Evolutionary conservation across 2,797 vertebrate genomes (phyloP).

Genomic region (Gallinago nigripennis): DNA sequence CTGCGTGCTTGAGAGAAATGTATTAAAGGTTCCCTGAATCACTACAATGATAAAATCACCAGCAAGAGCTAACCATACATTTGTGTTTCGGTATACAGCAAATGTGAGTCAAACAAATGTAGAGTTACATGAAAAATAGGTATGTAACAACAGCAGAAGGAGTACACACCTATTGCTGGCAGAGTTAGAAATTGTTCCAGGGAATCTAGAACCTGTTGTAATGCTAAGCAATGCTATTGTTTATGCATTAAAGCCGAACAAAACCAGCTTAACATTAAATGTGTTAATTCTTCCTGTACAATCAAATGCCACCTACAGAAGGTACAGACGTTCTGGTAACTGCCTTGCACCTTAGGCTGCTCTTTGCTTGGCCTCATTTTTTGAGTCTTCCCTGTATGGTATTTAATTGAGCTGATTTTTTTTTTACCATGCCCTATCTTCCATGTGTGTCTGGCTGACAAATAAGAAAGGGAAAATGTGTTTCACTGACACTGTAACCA

Average conservation of each 20-base stretch:
- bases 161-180: neutral
- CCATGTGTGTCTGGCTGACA: neutral
- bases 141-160: neutral
- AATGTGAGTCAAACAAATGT: neutral
- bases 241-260: neutral
- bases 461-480: neutral
- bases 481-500: neutral
- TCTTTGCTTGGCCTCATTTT: neutral
- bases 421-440: neutral
- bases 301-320: neutral
- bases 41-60: neutral
- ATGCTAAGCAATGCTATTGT: neutral
- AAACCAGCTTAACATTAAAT: neutral
- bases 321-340: neutral
- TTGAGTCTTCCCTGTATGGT: neutral
- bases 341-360: neutral
- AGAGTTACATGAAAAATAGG: neutral
- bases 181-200: neutral
- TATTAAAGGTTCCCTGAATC: neutral
- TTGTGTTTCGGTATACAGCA: neutral
- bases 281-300: neutral
- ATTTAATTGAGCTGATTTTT: neutral
- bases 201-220: neutral
- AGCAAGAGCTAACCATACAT: neutral
- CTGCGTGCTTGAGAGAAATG: neutral